Evolutionary conservation across 92 coral and sea anemone species (phyloP).

Genomic region (Porites cylindrica): DNA sequence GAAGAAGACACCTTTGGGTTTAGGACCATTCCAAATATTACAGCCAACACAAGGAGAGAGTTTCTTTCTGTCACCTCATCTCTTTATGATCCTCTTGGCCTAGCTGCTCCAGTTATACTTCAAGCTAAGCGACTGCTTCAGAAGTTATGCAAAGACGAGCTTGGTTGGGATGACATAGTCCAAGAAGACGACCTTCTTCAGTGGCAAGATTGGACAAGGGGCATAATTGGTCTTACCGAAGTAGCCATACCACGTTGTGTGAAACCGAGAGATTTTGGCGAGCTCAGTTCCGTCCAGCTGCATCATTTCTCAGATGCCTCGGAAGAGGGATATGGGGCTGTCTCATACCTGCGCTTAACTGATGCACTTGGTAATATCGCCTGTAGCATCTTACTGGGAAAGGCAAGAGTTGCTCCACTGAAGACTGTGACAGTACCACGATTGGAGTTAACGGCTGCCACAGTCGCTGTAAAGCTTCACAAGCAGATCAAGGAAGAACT

Average conservation of each 20-base stretch:
- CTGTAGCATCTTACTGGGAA: conserved; percentile 38
- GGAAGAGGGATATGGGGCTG: conserved; percentile 49
- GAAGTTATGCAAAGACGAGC: conserved; percentile 29
- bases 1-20: no score
- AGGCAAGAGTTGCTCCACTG: conserved; percentile 44
- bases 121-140: conserved; percentile 35
- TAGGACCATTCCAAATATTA: no score
- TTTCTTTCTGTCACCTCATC: conserved; percentile 37
- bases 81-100: conserved; percentile 51
- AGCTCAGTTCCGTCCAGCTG: conserved; percentile 9
- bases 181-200: background rate
- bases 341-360: conserved; percentile 17
- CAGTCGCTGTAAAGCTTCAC: conserved; percentile 26
- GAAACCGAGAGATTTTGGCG: conserved; percentile 1
- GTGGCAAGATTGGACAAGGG: conserved; percentile 19
- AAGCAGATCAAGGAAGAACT: no score
- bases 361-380: background rate
- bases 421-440: conserved; percentile 31
- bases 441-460: conserved; percentile 44
- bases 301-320: conserved; percentile 54
- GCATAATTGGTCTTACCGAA: conserved; percentile 4
- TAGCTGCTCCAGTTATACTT: conserved; percentile 47
- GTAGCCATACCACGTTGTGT: conserved; percentile 32
- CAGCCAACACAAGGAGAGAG: conserved; percentile 37
- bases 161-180: conserved; percentile 54